Evolutionary conservation across 2,113 vertebrate species (phyloP), one percentile per base, ranked within the genome.

Genomic region (Strix aluco): DNA sequence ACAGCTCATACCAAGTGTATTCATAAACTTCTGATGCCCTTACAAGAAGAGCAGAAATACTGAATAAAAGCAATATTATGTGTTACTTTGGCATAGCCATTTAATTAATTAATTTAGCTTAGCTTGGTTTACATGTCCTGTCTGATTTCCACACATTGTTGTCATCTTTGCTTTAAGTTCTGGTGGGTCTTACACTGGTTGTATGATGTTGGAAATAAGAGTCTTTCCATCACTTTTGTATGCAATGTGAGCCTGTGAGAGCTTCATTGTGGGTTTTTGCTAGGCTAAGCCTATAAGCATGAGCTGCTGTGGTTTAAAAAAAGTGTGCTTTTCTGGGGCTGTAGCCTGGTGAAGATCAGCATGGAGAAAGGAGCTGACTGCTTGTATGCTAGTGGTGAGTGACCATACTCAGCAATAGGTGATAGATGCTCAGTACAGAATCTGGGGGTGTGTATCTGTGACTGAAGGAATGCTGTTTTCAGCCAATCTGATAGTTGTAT

Each of bases 81-180:
- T 9, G 61, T 85, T 66, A 82, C 57, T 71, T 51, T 63, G 26
- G 11, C 12, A 22, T 32, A 82, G 10, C 13, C 4, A 17, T 81
- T 81, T 78, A 47, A 38, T 73, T 49, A 81, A 42, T 52, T 51
- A 55, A n/a, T 82, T 89, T 26, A 74, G 32, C 0, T 1, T 62
- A 34, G 4, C n/a, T 62, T 86, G 32, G 7, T 91, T 72, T 82
- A 42, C 5, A 0, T 23, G 49, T 44, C 4, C 9, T 20, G 9
- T 67, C 22, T 83, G 71, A 51, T 55, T 80, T 77, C 57, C 0
- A 2, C 6, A 18, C 4, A 6, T 75, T 0, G 0, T 11, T 47
- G 44, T 55, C 3, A 18, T 59, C 29, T 77, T 89, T 75, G 14
- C 27, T 75, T 78, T 65, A 47, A 61, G 29, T 73, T 91, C 7